Conservation (phyloP, 2,113 vertebrate genomes). For the Laterallus jamaicensis region DNA sequence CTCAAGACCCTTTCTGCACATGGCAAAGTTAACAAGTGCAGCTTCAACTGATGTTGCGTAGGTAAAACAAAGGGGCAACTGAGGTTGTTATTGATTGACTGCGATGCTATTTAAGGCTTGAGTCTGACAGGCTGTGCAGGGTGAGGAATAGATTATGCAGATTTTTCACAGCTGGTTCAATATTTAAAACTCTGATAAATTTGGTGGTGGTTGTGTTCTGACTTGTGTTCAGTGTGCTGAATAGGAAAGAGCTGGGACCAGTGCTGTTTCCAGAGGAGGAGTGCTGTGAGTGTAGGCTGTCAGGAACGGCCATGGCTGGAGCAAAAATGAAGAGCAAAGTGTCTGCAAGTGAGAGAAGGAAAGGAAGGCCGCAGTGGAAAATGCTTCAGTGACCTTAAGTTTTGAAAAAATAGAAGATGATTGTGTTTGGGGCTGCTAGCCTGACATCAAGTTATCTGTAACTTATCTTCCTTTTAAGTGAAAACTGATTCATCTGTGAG, state of each 20-base stretch:
- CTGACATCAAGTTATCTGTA: neutral
- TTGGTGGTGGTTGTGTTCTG: neutral
- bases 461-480: neutral
- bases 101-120: neutral
- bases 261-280: neutral
- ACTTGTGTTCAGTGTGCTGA: neutral
- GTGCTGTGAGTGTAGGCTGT: neutral
- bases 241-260: neutral
- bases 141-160: neutral
- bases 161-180: neutral
- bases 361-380: neutral
- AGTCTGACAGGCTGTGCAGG: neutral
- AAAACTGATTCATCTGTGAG: neutral
- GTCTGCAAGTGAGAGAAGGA: neutral
- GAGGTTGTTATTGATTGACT: neutral
- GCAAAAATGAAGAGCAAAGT: neutral
- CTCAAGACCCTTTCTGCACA: neutral
- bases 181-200: neutral
- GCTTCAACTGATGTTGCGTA: neutral
- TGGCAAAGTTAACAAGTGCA: neutral
- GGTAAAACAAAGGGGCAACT: neutral
- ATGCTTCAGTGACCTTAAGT: neutral
- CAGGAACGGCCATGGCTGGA: rapidly evolving
- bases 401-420: neutral
- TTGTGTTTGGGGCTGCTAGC: neutral